Conservation (phyloP, 2,797 vertebrate species). For the Austrolebias charrua region DNA sequence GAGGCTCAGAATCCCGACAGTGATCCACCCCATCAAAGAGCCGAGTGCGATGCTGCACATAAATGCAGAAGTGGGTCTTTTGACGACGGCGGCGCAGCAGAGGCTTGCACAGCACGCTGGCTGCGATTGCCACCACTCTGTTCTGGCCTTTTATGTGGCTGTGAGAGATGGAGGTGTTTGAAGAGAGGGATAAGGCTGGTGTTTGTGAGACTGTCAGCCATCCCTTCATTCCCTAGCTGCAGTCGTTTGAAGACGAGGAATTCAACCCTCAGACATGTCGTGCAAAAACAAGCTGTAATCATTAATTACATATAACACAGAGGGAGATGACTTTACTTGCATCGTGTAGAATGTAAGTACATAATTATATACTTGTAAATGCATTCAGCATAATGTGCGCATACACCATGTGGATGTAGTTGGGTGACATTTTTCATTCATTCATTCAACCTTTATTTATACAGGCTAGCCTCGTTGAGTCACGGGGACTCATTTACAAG, state of each 20-base stretch:
- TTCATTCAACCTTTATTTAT: too few relatives aligned
- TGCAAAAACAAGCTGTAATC: conserved; percentile 31
- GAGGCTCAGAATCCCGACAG: conserved; percentile 53
- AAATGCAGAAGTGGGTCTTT: conserved; percentile 62
- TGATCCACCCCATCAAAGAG: conserved; percentile 67
- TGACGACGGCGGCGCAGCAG: conserved; percentile 44
- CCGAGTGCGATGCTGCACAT: conserved; percentile 50
- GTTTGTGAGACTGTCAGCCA: conserved; percentile 48
- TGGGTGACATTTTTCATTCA: too few relatives aligned
- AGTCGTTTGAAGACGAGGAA: conserved; percentile 58
- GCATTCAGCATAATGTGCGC: conserved; percentile 5
- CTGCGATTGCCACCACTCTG: conserved; percentile 59
- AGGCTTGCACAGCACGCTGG: conserved; percentile 52
- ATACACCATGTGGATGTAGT: conserved; percentile 21
- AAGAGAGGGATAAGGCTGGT: conserved; percentile 66
- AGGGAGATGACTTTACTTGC: conserved; percentile 11
- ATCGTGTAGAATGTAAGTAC: conserved; percentile 19
- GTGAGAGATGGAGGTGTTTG: conserved; percentile 73
- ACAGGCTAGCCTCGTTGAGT: too few relatives aligned
- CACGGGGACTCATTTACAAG: too few relatives aligned
- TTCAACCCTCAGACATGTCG: conserved; percentile 24
- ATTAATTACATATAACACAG: conserved; percentile 48
- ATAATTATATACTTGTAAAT: neutral
- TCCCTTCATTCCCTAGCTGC: conserved; percentile 39
- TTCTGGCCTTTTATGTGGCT: conserved; percentile 69